phyloP scores from a whole-genome alignment of 2,888 invertebrate species.

The Leptarthrus brevirostris region DNA sequence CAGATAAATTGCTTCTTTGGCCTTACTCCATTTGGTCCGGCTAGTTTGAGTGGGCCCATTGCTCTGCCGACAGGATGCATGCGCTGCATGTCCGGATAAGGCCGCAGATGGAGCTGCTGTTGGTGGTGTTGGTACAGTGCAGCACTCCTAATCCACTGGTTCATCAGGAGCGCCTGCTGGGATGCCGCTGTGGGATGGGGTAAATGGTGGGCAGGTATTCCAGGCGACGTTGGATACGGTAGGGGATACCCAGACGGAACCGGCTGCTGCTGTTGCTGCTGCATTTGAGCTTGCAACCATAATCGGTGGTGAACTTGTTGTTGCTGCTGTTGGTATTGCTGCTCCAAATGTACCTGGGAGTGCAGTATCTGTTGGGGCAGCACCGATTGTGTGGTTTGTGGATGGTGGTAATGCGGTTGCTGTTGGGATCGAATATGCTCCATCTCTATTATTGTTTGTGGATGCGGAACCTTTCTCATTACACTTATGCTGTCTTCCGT shows the following conservation, averaged over 20 bases:
- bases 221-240: slow-evolving; percentile 58
- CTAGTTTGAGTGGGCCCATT: slow-evolving; percentile 70
- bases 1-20: slow-evolving; percentile 94
- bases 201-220: slow-evolving; percentile 58
- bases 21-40: slow-evolving; percentile 71
- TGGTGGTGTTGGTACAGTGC: slow-evolving; percentile 73
- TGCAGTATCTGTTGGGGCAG: slow-evolving; percentile 17
- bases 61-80: slow-evolving; percentile 68
- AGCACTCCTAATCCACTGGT: slow-evolving; percentile 80
- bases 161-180: slow-evolving; percentile 73
- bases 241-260: slow-evolving; percentile 31
- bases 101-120: slow-evolving; percentile 60
- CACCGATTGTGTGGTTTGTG: not conserved
- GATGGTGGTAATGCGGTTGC: slow-evolving; percentile 22
- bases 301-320: slow-evolving; percentile 33
- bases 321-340: slow-evolving; percentile 35
- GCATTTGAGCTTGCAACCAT: slow-evolving; percentile 48
- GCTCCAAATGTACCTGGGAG: slow-evolving; percentile 15
- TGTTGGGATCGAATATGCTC: slow-evolving; percentile 54
- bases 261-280: slow-evolving; percentile 51
- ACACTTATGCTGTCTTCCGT: slow-evolving; percentile 68
- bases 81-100: slow-evolving; percentile 70
- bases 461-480: slow-evolving; percentile 54
- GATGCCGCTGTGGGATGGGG: slow-evolving; percentile 68
- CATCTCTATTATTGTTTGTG: slow-evolving; percentile 58